A percentile compares a stretch with the other conserved stretches of the same genome.
phyloP scores from a whole-genome alignment of 2,113 vertebrate species.

The Prietella phreatophila region DNA sequence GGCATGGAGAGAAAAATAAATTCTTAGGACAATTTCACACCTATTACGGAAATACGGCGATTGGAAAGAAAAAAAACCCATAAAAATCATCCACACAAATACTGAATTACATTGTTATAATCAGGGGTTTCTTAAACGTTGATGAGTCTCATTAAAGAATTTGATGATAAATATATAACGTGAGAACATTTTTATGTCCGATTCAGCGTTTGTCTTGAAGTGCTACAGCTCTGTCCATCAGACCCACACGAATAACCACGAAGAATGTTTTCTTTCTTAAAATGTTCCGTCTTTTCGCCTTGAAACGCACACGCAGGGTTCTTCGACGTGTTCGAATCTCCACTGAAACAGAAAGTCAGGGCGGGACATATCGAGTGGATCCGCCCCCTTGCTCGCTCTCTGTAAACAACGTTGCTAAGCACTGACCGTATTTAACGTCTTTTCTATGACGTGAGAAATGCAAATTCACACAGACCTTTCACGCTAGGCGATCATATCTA shows the following conservation, averaged over 20 bases:
- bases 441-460: not conserved
- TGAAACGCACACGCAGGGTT: too few relatives aligned
- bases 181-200: not conserved
- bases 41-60: not conserved
- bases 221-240: not conserved
- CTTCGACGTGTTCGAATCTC: too few relatives aligned
- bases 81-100: not conserved
- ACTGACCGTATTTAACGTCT: too few relatives aligned
- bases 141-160: not conserved
- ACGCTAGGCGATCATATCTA: not conserved
- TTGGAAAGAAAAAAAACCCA: not conserved
- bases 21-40: not conserved
- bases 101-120: not conserved
- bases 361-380: too few relatives aligned
- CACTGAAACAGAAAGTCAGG: too few relatives aligned
- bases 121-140: not conserved
- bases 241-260: not conserved
- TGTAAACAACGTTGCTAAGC: not conserved
- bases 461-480: not conserved
- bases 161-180: not conserved
- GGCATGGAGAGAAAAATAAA: not conserved
- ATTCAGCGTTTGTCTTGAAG: not conserved
- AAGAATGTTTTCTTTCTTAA: not conserved
- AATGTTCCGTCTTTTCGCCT: not conserved
- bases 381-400: not conserved